These are phyloP conservation scores for Episyrphus balteatus DNA, from an alignment of 1,140 invertebrate genomes.

Conservation along the genomic window DNA sequence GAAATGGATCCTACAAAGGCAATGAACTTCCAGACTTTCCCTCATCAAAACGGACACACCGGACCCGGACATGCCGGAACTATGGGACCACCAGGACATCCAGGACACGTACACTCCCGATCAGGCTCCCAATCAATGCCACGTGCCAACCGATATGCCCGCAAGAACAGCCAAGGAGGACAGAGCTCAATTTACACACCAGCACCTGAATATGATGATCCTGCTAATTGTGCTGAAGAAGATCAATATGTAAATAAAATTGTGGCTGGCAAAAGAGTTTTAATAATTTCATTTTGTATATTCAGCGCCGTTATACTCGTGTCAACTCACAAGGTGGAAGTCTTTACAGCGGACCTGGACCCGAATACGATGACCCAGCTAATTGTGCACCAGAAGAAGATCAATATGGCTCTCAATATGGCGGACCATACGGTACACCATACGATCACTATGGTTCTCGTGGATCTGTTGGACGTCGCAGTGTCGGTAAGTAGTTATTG, in stretches of 20 bases:
- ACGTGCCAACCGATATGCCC: constrained; percentile 58
- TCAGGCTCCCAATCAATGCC: constrained; percentile 80
- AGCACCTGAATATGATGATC: constrained; percentile 78
- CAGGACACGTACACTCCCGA: constrained; percentile 64
- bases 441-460: constrained; percentile 79
- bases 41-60: constrained; percentile 59
- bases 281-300: background rate
- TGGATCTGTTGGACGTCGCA: constrained; percentile 59
- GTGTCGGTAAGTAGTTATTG: constrained; percentile 41
- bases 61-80: constrained; percentile 56
- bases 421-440: constrained; percentile 63
- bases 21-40: constrained; percentile 79
- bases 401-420: constrained; percentile 75
- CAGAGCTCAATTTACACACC: constrained; percentile 60
- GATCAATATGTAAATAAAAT: constrained; percentile 57
- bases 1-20: constrained; percentile 87
- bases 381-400: constrained; percentile 82
- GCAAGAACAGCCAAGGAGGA: constrained; percentile 51
- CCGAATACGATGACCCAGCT: constrained; percentile 83
- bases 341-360: constrained; percentile 42
- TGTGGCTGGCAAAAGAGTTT: background rate
- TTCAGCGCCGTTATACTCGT: constrained; percentile 33
- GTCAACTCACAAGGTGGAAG: constrained; percentile 36
- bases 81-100: constrained; percentile 56
- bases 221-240: constrained; percentile 76